Base-by-base conservation (phyloP, 2,888 invertebrate genomes). In the Zygothrica quintamaculata region DNA sequence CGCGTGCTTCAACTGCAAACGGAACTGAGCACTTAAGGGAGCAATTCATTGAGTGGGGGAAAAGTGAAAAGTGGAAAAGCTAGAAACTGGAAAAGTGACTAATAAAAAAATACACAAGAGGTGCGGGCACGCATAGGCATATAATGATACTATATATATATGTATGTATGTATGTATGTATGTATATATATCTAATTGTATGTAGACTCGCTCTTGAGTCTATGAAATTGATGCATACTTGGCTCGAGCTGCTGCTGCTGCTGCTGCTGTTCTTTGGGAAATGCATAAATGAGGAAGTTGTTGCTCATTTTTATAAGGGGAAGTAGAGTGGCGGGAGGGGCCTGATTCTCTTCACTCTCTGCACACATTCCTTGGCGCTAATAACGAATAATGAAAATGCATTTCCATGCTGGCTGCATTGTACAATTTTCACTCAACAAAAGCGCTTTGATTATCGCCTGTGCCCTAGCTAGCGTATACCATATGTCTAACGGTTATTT, bases 21-120 rank as follows among this genome's bases (percentile, higher is more conserved):
- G 82, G 82, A 84, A 87, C 87, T 81, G 65, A 78, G 46, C 85
- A 84, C 87, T 84, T 84, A 69, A 73, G 81, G 72, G 67, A 57
- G 42, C 31, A n/a, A 12, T 34, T 22, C 37, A 52, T 4, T 6
- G 3, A 26, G 40, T 5, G 25, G 15, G 33, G 26, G 36, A 8
- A 15, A 26, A 9, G n/a, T 8, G n/a, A 5, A 22, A 22, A 12
- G 56, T 33, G 36, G 16, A 39, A 12, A 39, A 26, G 36, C 11
- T 13, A 31, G 16, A 31, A 9, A 13, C 31, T 15, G 42, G 7
- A 40, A 36, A 37, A 3, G 3, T 18, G 33, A 36, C 82, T 82
- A 84, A 84, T 76, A 82, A 81, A 84, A 81, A 62, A 26, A 8
- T 8, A 1, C 69, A 50, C 62, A 59, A 65, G 77, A 77, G 87